Base-by-base conservation (phyloP, 2,113 vertebrate species). In the Corythornis cristatus region DNA sequence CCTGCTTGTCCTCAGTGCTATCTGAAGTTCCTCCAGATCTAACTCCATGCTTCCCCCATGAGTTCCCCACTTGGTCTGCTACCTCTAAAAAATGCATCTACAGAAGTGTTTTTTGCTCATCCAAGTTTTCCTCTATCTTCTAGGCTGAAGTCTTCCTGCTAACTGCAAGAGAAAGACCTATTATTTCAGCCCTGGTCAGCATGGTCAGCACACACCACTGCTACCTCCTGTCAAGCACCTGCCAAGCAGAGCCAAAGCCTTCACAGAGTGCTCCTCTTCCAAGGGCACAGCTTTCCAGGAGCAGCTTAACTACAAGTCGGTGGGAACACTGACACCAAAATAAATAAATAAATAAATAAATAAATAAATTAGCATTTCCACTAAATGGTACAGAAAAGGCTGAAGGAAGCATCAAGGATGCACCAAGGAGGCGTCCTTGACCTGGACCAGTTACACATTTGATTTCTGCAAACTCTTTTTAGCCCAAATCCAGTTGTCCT, bases 31-130 rank as follows among this genome's bases (percentile, higher is more conserved):
- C 35, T 37, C 33, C 54, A 45, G 14, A 7, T 56, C 53, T 40
- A 61, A 3, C 22, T 65, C 53, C 9, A 2, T 0, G 0, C 25
- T 40, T 73, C 31, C 42, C 29, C 53, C 0, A 0, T 3, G 8
- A 17, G 9, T 2, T 54, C 22, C 62, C 35, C 25, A 2, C 31
- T 7, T 37, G 31, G 25, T 28, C 72, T 29, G 12, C 28, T 10
- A 3, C 5, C 60, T 35, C 56, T 16, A 22, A 56, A 60, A 67
- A 25, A 66, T 2, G n/a, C 2, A 25, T 56, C 68, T 22, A 20
- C 25, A 20, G 50, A 51, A 16, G 11, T 1, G 4, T 7, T 42
- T 50, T 68, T 46, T 6, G 45, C 29, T 84, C 28, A 40, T n/a
- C 33, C 22, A 37, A 37, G 23, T 40, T 86, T 37, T 70, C 60